Conservation (phyloP, 2,888 invertebrate genomes). For the Pandemis corylana region DNA sequence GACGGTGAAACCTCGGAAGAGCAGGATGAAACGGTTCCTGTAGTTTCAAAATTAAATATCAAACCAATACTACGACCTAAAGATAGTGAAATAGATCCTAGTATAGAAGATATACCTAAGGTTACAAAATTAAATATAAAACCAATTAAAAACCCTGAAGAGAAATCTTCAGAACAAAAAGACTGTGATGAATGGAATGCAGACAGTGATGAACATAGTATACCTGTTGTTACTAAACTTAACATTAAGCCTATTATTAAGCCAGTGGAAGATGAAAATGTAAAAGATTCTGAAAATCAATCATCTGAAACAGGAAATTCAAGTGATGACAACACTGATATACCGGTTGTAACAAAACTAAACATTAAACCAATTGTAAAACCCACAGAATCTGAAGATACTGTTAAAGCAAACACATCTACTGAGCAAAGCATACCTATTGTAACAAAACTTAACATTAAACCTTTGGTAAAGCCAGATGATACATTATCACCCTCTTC, state of each 20-base stretch:
- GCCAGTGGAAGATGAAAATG: constrained; percentile 69
- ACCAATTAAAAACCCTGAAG: constrained; percentile 80
- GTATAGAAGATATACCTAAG: constrained; percentile 80
- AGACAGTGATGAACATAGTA: constrained; percentile 71
- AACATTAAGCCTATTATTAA: constrained; percentile 85
- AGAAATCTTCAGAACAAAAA: constrained; percentile 72
- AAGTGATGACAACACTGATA: constrained; percentile 79
- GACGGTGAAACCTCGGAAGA: constrained; percentile 64
- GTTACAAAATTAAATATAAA: constrained; percentile 83
- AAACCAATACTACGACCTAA: constrained; percentile 81
- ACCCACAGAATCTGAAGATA: constrained; percentile 64
- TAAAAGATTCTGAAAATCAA: constrained; percentile 76
- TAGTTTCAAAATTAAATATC: constrained; percentile 83
- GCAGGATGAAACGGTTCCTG: constrained; percentile 76
- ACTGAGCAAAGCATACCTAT: constrained; percentile 70
- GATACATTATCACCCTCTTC: constrained; percentile 65
- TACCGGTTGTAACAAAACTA: constrained; percentile 82
- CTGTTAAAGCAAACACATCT: constrained; percentile 53
- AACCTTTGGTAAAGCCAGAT: constrained; percentile 75
- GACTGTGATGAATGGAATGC: constrained; percentile 76
- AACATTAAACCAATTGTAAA: constrained; percentile 85
- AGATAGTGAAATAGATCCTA: constrained; percentile 77
- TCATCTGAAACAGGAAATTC: constrained; percentile 79
- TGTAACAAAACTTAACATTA: constrained; percentile 75
- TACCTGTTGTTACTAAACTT: constrained; percentile 81